Evolutionary conservation across 2,113 vertebrate genomes (phyloP).

Genomic region (Myiozetetes cayanensis): DNA sequence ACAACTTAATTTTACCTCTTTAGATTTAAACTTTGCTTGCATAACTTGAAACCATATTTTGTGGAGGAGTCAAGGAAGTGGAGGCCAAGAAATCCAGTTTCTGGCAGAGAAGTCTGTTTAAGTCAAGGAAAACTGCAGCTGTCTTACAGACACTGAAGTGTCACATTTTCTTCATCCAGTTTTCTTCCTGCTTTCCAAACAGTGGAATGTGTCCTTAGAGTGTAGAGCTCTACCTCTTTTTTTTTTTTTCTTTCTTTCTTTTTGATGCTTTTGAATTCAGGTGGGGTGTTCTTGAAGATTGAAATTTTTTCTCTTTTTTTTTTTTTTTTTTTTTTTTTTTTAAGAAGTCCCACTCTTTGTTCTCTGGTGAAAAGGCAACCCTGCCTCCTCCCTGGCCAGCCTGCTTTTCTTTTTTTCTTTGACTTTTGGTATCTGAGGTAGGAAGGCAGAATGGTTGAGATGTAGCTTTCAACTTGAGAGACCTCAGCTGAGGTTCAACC

Average conservation of each 20-base stretch:
- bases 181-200: not conserved
- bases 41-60: not conserved
- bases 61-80: not conserved
- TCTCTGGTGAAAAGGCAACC: not conserved
- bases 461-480: not conserved
- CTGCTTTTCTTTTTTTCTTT: not conserved
- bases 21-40: not conserved
- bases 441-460: not conserved
- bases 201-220: fast-evolving
- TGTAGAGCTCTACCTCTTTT: not conserved
- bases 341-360: not conserved
- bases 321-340: not conserved
- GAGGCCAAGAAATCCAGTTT: not conserved
- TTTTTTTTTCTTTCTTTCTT: not conserved
- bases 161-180: not conserved
- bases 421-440: not conserved
- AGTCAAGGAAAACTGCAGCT: not conserved
- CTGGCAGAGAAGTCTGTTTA: not conserved
- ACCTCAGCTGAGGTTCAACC: not conserved
- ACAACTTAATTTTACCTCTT: not conserved
- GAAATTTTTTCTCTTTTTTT: not conserved
- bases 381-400: not conserved
- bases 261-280: not conserved
- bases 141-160: not conserved
- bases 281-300: not conserved